Evolutionary conservation across 2,113 vertebrate genomes (phyloP), one percentile per base, ranked within the genome.

Genomic region (Hippocampus guttulatus): DNA sequence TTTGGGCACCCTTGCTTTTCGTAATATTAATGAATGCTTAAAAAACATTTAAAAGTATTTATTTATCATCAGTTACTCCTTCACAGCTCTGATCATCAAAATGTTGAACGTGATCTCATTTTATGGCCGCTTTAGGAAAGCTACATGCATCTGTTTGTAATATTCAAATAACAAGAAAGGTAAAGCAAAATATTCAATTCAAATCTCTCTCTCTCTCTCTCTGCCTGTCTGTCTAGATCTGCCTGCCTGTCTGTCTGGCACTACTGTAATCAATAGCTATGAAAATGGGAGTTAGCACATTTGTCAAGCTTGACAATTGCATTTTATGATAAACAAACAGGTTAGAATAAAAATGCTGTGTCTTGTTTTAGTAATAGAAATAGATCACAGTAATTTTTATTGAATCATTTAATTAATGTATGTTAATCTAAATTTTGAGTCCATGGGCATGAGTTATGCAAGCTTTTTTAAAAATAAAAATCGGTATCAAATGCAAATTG

Each of bases 1-100:
- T 33, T 10, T 43, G 41, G 41, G 10, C 41, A 43, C 41, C 8
- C 41, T 33, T 33, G 30, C 41, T 11, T 43, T 43, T 0, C n/a
- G 40, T 70, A 49, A 70, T 79, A 84, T 80, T 64, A 74, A 75
- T 80, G 76, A 70, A 43, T 43, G 69, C 78, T 80, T 81, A 75
- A 55, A 8, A 57, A 57, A 57, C 3, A 57, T 27, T 12, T 57
- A 0, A 25, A 57, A 57, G 8, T 23, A 55, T 23, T 57, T 57
- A 25, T 78, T 85, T 84, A 82, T 81, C 79, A 70, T 76, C 52
- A 68, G 57, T 65, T 65, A 63, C 71, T 76, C 76, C 68, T 75
- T 75, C 58, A 75, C 65, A 67, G 75, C 67, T 75, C 75, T 38
- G 52, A 72, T 58, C n/a, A 72, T 74, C 67, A 67, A 66, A 2